phyloP scores from a whole-genome alignment of 2,888 invertebrate genomes.

The Miltochrista miniata region DNA sequence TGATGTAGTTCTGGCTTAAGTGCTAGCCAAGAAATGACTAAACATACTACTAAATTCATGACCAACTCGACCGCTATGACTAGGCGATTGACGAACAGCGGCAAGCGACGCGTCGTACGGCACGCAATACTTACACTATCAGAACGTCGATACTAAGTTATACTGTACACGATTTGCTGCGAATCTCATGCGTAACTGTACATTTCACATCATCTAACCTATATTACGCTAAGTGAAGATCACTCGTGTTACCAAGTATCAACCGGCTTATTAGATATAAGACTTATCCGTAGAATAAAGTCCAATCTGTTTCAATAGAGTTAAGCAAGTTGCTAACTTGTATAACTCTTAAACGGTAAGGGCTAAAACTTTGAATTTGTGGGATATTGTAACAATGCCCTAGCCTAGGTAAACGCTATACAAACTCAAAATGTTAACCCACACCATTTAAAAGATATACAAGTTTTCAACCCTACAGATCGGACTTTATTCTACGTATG shows the following conservation, averaged over 20 bases:
- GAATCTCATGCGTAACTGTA: conserved; percentile 84
- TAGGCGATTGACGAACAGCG: conserved; percentile 70
- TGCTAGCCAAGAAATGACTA: conserved; percentile 40
- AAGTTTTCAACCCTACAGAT: too few species aligned
- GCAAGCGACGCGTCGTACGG: conserved; percentile 45
- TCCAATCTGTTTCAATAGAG: too few species aligned
- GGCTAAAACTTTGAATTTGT: too few species aligned
- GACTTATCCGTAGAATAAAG: too few species aligned
- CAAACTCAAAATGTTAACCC: too few species aligned
- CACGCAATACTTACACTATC: conserved; percentile 38
- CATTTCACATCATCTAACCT: conserved; percentile 58
- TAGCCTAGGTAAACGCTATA: too few species aligned
- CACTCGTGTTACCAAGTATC: conserved; percentile 15
- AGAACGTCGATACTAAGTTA: conserved; percentile 24
- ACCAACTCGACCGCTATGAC: conserved; percentile 67
- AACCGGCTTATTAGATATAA: too few species aligned
- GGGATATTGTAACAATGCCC: too few species aligned
- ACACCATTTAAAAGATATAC: too few species aligned
- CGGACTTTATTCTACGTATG: too few species aligned
- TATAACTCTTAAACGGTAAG: too few species aligned
- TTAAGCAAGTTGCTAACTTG: too few species aligned
- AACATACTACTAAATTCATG: conserved; percentile 29
- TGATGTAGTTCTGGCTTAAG: conserved; percentile 24
- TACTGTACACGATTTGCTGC: conserved; percentile 56
- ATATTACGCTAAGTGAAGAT: conserved; percentile 31